A percentile compares a stretch with the other conserved stretches of the same genome.
Evolutionary conservation across 2,888 invertebrate genomes (phyloP).

Genomic region (Crossocerus cetratus): DNA sequence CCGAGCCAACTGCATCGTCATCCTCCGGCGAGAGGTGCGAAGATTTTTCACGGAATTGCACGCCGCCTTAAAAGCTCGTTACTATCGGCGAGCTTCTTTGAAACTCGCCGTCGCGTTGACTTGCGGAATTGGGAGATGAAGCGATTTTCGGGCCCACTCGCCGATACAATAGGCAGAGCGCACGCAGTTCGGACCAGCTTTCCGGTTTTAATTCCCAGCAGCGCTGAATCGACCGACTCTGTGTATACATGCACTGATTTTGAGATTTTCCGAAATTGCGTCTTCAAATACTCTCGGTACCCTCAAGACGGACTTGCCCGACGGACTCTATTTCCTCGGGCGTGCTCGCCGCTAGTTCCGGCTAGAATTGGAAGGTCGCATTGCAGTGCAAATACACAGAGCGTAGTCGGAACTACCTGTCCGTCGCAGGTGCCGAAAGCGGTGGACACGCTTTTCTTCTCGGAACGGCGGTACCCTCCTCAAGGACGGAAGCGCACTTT

Average conservation of each 20-base stretch:
- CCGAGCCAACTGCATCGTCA: constrained; percentile 46
- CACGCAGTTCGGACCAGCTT: neutral
- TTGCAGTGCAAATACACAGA: constrained; percentile 36
- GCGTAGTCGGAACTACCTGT: no score
- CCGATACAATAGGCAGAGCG: constrained; percentile 17
- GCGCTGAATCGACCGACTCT: neutral
- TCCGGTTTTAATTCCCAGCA: neutral
- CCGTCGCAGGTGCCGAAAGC: constrained; percentile 52
- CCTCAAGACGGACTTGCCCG: no score
- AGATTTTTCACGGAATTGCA: constrained; percentile 71
- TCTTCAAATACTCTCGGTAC: no score
- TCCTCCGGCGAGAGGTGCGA: constrained; percentile 59
- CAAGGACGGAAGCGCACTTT: constrained; percentile 39
- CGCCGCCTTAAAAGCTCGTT: constrained; percentile 56
- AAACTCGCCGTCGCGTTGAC: constrained; percentile 39
- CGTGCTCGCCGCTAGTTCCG: neutral
- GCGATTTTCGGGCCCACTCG: constrained; percentile 28
- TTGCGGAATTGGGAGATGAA: constrained; percentile 34
- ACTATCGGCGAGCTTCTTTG: constrained; percentile 42
- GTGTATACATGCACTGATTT: no score
- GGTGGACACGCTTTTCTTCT: constrained; percentile 32
- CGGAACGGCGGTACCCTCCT: constrained; percentile 30
- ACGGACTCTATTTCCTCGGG: no score
- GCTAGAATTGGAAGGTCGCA: constrained; percentile 13
- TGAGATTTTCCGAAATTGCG: no score